Evolutionary conservation across 2,888 invertebrate genomes (phyloP), one percentile per base, ranked within the genome.

Genomic region (Drosophila histrio): DNA sequence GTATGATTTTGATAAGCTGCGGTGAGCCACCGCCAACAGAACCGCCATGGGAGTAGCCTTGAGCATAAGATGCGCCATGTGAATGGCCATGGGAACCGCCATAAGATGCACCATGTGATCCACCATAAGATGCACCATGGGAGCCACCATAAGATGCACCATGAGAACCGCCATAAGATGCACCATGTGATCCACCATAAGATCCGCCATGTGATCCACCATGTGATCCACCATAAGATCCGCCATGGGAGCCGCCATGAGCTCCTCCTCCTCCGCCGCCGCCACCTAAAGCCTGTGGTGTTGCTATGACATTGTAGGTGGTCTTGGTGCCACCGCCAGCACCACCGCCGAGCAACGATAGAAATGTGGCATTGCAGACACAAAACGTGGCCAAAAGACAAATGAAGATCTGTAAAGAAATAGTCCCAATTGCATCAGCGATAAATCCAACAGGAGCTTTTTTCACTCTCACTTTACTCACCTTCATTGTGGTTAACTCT

Each of bases 1-100:
- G 60, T 34, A 88, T 84, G 36, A 86, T 72, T 64, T 89, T 87
- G 50, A 89, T 85, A n/a, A 89, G 68, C 54, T 87, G 88, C 1
- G 82, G n/a, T 4, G 85, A 68, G 13, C 61, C 67, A 11, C 66
- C 60, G 0, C 67, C 61, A 2, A 38, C 60, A 11, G 59, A 57
- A 3, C 36, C 66, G 9, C 70, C 85, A 60, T 74, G 66, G 15
- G 54, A 41, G 21, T 79, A 72, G n/a, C 66, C 65, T 58, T 81
- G 72, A 5, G 69, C 72, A 49, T 68, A 56, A 6, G 58, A 32
- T 0, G 59, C 56, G 2, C 49, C 46, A 57, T 78, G 69, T 64
- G n/a, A 63, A 2, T 54, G 50, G 7, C 70, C 70, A 38, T 61
- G 41, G 6, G 52, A 19, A 0, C 62, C 52, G 15, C 52, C 43